Evolutionary conservation across 2,797 vertebrate species (phyloP).

Genomic region (Oreochromis grahami): DNA sequence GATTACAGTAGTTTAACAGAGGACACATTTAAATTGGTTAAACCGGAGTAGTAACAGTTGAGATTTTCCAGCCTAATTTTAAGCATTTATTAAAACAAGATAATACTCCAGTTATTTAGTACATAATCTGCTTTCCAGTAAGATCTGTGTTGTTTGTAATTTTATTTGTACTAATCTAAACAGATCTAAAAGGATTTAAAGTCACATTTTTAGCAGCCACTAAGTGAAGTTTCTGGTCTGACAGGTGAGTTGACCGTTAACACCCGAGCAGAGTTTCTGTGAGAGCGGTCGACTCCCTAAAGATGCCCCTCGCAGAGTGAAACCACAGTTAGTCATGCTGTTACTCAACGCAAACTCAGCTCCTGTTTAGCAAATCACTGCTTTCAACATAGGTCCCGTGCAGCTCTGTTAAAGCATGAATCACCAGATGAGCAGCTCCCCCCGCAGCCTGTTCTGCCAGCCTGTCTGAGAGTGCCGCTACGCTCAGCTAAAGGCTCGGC

Average conservation of each 20-base stretch:
- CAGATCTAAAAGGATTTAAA: background rate
- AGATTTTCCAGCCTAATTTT: background rate
- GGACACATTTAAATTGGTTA: background rate
- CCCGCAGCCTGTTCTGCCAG: background rate
- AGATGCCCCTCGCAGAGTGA: background rate
- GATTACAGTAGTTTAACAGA: background rate
- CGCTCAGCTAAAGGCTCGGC: background rate
- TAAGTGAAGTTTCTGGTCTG: background rate
- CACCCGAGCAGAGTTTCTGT: background rate
- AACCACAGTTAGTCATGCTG: conserved; percentile 12
- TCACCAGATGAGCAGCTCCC: background rate
- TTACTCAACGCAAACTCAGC: background rate
- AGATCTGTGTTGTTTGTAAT: background rate
- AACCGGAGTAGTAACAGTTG: background rate
- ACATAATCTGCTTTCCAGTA: background rate
- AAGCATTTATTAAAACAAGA: background rate
- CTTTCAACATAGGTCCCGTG: background rate
- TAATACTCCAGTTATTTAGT: background rate
- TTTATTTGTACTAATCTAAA: background rate
- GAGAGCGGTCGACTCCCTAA: background rate
- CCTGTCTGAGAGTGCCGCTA: background rate
- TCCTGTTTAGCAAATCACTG: background rate
- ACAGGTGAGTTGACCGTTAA: background rate
- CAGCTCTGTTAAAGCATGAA: background rate
- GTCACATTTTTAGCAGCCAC: background rate